Base-by-base conservation (phyloP, 2,797 vertebrate genomes). In the Falco cherrug region DNA sequence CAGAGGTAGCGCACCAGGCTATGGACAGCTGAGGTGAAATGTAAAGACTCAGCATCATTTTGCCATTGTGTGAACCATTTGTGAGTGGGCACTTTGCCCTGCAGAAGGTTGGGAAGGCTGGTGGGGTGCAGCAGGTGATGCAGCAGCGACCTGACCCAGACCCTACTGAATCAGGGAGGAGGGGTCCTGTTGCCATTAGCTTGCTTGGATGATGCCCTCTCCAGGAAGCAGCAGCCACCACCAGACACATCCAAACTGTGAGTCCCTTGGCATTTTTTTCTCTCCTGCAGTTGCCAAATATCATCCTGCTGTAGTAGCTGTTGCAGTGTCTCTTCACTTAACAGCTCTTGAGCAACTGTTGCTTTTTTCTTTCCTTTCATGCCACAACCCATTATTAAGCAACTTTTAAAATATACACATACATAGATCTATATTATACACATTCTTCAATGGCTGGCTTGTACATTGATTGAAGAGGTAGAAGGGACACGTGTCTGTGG, bases 301-400 rank as follows among this genome's bases (percentile, higher is more conserved):
- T 54, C 35, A 14, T 94, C n/a, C 65, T 89, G 50, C 22, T 90
- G 82, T 33, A 70, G 81, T 15, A 83, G 50, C 26, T 90, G 39
- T 77, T 78, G 39, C 70, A 51, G 77, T n/a, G 47, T 89, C 68
- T 56, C 84, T 73, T 95, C 81, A 47, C 45, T 88, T 92, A 69
- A 61, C 77, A 84, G 39, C 43, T 88, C 94, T 94, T 93, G 65
- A 93, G 84, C 81, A 96, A 95, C 64, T 64, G 24, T 13, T 82
- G 29, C 24, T 65, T 94, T 94, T 95, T 91, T 71, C 65, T 84
- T 91, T 88, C 75, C 64, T 89, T 91, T 95, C 90, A 87, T 71
- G 80, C 47, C 89, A 81, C 75, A 94, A 54, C 71, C 92, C 75
- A 81, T 73, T 95, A 92, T 94, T 96, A 95, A 91, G 92, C 74